A percentile compares a stretch with the other conserved stretches of the same genome.
These are phyloP conservation scores for Papilio elwesi DNA, from an alignment of 2,888 invertebrate species.

Conservation along the genomic window DNA sequence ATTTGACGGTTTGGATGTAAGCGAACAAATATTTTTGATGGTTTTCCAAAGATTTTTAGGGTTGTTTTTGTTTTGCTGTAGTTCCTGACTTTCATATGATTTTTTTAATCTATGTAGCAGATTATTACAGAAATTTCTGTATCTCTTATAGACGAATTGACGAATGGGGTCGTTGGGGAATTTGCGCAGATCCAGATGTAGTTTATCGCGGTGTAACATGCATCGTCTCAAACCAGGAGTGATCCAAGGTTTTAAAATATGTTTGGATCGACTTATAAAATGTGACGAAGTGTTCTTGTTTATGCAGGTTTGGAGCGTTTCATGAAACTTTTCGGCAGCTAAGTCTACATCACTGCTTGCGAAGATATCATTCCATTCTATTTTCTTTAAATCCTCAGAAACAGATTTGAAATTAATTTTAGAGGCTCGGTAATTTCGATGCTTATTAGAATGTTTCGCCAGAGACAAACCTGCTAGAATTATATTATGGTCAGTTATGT, in stretches of 20 bases:
- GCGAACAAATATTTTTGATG: background rate
- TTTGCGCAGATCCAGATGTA: slow-evolving; percentile 6
- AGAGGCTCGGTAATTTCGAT: background rate
- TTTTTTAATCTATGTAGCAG: background rate
- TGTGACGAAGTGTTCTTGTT: background rate
- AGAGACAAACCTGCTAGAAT: background rate
- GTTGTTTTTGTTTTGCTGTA: background rate
- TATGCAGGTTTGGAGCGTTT: background rate
- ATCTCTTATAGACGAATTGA: background rate
- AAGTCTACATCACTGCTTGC: background rate
- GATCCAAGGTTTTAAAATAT: slow-evolving; percentile 13
- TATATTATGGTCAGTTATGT: slow-evolving; percentile 9
- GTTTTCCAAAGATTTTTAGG: slow-evolving; percentile 2
- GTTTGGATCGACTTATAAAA: background rate
- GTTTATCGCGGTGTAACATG: too few relatives aligned
- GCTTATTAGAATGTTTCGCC: background rate
- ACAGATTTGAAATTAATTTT: background rate
- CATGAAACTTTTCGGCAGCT: background rate
- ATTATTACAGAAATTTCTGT: slow-evolving; percentile 9
- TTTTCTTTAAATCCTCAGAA: too few relatives aligned
- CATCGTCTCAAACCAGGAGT: slow-evolving; percentile 1
- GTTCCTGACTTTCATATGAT: slow-evolving; percentile 10
- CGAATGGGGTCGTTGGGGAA: background rate
- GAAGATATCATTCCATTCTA: background rate
- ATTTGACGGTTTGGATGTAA: background rate